These are phyloP conservation scores for Microcebus tavaratra DNA, from an alignment of 2,113 vertebrate species.

Conservation along the genomic window DNA sequence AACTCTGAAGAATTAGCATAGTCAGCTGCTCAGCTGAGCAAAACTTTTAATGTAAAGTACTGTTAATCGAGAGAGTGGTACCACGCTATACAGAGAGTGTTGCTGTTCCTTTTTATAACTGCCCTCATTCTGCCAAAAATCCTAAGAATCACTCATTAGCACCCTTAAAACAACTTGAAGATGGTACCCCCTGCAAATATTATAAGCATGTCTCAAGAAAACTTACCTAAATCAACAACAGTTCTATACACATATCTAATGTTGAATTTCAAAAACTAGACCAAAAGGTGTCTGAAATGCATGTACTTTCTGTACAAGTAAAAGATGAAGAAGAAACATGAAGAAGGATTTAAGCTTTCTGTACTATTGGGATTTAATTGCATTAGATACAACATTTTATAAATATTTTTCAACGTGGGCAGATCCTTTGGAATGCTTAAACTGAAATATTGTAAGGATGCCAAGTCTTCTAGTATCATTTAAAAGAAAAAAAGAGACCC, in stretches of 20 bases:
- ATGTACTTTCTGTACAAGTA: constrained; percentile 5
- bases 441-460: constrained; percentile 48
- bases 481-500: background rate
- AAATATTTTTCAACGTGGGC: constrained; percentile 37
- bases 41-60: constrained; percentile 57
- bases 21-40: constrained; percentile 59
- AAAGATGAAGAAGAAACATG: constrained; percentile 56
- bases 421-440: constrained; percentile 36
- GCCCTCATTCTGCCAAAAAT: constrained; percentile 67
- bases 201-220: constrained; percentile 45
- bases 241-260: constrained; percentile 3
- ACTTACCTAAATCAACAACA: constrained; percentile 17
- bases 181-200: constrained; percentile 6
- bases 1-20: constrained; percentile 51
- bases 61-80: constrained; percentile 39
- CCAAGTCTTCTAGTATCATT: constrained; percentile 45
- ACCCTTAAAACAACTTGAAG: background rate
- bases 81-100: background rate
- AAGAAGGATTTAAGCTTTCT: constrained; percentile 60
- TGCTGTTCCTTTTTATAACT: constrained; percentile 65
- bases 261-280: constrained; percentile 56
- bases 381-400: constrained; percentile 75
- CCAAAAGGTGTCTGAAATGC: background rate
- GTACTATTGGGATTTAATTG: constrained; percentile 71
- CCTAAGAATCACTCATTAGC: constrained; percentile 70